A percentile compares a stretch with the other conserved stretches of the same genome.
Conservation (phyloP, 37 sponge, comb jelly and placozoan species). For the Tethya wilhelma region DNA sequence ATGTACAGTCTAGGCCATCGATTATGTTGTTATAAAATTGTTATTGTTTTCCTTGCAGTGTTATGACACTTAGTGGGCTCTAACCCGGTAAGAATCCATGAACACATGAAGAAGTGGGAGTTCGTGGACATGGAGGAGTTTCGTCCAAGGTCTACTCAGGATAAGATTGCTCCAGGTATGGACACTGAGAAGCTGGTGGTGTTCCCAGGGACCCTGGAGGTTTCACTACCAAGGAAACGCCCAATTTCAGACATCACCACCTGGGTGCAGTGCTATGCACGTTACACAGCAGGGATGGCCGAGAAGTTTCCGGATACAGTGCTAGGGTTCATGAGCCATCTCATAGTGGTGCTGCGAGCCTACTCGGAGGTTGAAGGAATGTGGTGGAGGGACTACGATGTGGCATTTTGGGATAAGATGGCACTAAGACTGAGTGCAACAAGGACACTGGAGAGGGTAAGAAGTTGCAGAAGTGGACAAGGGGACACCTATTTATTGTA, state of each 20-base stretch:
- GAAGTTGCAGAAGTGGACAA: neutral
- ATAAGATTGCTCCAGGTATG: neutral
- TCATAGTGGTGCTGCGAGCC: conserved; percentile 2
- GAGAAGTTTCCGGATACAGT: neutral
- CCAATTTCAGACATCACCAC: neutral
- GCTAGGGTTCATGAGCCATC: conserved; percentile 11
- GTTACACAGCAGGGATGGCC: conserved; percentile 9
- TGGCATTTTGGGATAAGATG: conserved; percentile 15
- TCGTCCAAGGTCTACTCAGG: neutral
- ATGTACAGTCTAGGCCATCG: too few relatives aligned
- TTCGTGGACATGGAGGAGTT: conserved; percentile 5
- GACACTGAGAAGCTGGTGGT: conserved; percentile 18
- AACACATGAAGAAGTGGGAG: neutral
- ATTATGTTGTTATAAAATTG: too few relatives aligned
- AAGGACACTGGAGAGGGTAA: too few relatives aligned
- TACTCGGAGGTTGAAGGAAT: neutral
- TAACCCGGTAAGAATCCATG: neutral
- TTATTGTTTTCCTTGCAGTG: too few relatives aligned
- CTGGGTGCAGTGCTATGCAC: neutral
- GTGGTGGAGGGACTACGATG: conserved; percentile 3
- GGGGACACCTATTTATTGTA: too few relatives aligned
- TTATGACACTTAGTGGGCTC: too few relatives aligned
- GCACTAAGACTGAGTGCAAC: too few relatives aligned
- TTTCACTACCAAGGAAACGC: neutral
- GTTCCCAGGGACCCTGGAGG: neutral